Evolutionary conservation across 2,797 vertebrate genomes (phyloP).

Genomic region (Pseudotriccus pelzelni): DNA sequence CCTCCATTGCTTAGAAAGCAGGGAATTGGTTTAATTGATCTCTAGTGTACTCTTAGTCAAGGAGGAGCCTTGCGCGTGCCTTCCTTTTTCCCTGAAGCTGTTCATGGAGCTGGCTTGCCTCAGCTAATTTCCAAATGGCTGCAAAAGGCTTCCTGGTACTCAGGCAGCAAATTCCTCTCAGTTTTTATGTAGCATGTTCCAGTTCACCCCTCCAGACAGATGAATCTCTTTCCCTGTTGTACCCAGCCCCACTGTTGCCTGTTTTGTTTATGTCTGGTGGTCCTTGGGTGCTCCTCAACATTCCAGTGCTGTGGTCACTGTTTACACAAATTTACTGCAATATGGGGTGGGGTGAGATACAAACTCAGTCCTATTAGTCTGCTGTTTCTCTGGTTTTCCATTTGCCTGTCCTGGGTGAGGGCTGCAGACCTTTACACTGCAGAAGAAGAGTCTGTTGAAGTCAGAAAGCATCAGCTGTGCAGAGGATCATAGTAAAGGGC

Average conservation of each 20-base stretch:
- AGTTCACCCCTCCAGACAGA: background rate
- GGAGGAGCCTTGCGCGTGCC: constrained; percentile 1
- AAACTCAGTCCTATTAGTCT: background rate
- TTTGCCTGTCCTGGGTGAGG: background rate
- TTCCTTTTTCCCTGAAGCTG: constrained; percentile 32
- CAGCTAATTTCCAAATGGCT: constrained; percentile 21
- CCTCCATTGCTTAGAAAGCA: constrained; percentile 42
- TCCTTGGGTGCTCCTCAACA: background rate
- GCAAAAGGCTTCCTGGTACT: background rate
- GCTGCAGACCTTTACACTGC: background rate
- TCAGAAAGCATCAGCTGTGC: background rate
- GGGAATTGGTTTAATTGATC: constrained; percentile 41
- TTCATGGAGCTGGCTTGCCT: background rate
- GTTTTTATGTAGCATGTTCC: background rate
- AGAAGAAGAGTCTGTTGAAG: background rate
- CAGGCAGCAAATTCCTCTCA: constrained; percentile 1
- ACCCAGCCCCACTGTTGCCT: background rate
- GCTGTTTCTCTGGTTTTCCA: background rate
- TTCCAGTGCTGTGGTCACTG: background rate
- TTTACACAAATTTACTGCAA: background rate
- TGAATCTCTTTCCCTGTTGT: background rate
- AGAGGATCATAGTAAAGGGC: background rate
- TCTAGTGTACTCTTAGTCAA: constrained; percentile 38
- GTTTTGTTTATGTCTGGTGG: background rate
- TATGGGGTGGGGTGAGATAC: background rate